A percentile compares a stretch with the other conserved stretches of the same genome.
These are phyloP conservation scores for Mico argentatus DNA, from an alignment of 2,797 vertebrate genomes.

Conservation along the genomic window DNA sequence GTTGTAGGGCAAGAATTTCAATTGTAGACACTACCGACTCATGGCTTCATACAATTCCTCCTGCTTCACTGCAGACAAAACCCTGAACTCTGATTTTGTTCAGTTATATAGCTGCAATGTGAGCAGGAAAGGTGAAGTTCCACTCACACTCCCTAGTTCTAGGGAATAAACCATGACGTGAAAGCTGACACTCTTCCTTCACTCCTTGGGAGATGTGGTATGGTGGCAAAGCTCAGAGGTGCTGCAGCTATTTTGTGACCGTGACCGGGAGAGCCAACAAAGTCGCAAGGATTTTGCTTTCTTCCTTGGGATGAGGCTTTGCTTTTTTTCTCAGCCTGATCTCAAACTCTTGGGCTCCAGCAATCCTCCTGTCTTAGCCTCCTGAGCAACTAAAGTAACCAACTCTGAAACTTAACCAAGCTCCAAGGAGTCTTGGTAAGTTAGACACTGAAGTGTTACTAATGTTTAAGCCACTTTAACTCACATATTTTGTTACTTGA, in stretches of 20 bases:
- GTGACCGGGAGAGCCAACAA: neutral
- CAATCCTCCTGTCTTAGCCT: neutral
- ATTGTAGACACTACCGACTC: neutral
- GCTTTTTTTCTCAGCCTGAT: neutral
- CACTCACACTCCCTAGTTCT: neutral
- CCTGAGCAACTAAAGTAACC: neutral
- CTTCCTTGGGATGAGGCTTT: neutral
- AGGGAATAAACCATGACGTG: neutral
- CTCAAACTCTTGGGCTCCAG: neutral
- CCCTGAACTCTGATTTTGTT: neutral
- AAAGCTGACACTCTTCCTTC: neutral
- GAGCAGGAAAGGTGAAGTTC: neutral
- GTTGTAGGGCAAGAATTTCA: neutral
- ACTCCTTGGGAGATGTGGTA: neutral
- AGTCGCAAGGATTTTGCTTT: neutral
- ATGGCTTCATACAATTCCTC: neutral
- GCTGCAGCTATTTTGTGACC: neutral
- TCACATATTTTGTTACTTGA: constrained; percentile 2
- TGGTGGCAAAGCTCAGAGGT: neutral
- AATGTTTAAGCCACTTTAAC: neutral
- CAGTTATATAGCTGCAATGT: neutral
- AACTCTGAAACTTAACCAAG: neutral
- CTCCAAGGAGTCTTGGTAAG: neutral
- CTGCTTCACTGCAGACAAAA: neutral
- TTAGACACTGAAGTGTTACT: neutral